A percentile compares a stretch with the other conserved stretches of the same genome.
Conservation (phyloP, 2,797 vertebrate genomes). For the Coregonus sp. region DNA sequence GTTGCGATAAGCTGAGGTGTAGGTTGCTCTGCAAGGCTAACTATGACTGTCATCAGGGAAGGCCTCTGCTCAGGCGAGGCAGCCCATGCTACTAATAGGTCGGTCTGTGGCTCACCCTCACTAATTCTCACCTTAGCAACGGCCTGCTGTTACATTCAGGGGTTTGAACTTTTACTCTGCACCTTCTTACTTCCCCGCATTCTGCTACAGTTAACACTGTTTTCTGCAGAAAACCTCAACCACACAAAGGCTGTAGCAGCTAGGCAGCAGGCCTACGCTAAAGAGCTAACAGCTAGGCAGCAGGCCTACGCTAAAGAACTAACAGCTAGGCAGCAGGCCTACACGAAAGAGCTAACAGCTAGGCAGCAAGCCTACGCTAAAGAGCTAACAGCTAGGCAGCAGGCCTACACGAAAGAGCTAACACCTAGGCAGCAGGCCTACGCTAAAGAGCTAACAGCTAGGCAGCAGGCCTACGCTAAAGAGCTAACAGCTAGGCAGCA, state of each 20-base stretch:
- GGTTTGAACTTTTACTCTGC: constrained; percentile 49
- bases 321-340: background rate
- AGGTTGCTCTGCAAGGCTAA: background rate
- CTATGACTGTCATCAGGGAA: background rate
- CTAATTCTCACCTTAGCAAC: constrained; percentile 46
- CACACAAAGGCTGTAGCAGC: background rate
- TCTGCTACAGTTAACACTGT: constrained; percentile 31
- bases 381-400: background rate
- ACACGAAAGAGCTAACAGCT: background rate
- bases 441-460: too few relatives aligned
- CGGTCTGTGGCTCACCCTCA: constrained; percentile 44
- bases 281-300: too few relatives aligned
- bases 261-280: background rate
- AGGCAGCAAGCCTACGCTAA: too few relatives aligned
- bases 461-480: too few relatives aligned
- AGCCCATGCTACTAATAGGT: constrained; percentile 13
- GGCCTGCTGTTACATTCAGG: constrained; percentile 42
- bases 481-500: too few relatives aligned
- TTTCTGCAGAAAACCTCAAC: background rate
- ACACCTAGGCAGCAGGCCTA: too few relatives aligned
- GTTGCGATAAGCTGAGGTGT: background rate
- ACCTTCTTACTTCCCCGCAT: constrained; percentile 46
- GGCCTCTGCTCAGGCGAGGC: background rate
- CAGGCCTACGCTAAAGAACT: background rate
- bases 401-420: constrained; percentile 21